Evolutionary conservation across 2,113 vertebrate genomes (phyloP).

Genomic region (Dipodomys spectabilis): DNA sequence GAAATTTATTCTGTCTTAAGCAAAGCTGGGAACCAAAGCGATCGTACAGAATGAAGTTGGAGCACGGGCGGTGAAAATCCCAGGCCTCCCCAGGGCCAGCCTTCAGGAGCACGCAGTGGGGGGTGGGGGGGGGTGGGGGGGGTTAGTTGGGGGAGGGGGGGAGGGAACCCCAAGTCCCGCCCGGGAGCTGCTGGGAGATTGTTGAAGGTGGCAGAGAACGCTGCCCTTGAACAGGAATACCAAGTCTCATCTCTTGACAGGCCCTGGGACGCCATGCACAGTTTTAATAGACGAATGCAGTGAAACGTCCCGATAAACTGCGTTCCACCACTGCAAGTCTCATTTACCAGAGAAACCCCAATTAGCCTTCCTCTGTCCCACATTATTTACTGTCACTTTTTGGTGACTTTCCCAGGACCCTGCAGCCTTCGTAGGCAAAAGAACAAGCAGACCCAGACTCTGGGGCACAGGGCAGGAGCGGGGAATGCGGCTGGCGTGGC

Average conservation of each 20-base stretch:
- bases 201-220: not conserved
- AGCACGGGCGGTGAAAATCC: rapidly evolving
- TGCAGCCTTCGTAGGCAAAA: not conserved
- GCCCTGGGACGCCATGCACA: not conserved
- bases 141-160: too few species aligned
- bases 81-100: rapidly evolving
- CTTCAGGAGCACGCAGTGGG: rapidly evolving
- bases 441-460: not conserved
- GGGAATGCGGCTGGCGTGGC: not conserved
- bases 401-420: not conserved
- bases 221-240: not conserved
- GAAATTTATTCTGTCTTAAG: not conserved
- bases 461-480: not conserved
- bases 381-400: not conserved
- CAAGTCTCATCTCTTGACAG: not conserved
- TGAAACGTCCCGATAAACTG: not conserved
- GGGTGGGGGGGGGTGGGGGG: too few species aligned
- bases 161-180: too few species aligned
- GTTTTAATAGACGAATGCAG: not conserved
- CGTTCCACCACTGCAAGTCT: not conserved
- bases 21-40: not conserved
- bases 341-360: not conserved
- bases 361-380: not conserved
- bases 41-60: not conserved
- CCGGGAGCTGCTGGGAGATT: too few species aligned